Evolutionary conservation across 2,113 vertebrate species (phyloP), one percentile per base, ranked within the genome.

Genomic region (Leptodactylus fuscus): DNA sequence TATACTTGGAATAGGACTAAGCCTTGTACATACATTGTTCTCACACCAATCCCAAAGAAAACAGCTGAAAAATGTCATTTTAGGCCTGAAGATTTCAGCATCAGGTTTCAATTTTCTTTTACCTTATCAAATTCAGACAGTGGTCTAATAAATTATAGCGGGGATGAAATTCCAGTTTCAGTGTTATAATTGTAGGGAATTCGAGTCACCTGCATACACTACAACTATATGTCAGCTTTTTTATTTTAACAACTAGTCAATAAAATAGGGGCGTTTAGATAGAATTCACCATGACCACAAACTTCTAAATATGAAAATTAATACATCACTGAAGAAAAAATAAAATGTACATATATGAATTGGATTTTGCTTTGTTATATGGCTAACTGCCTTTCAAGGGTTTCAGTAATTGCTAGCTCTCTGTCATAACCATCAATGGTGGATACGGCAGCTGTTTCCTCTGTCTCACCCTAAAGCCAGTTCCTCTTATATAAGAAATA

Each of bases 21-120:
- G 24, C 44, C 58, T 78, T 85, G 29, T 67, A 44, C 65, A 71
- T 71, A 85, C 76, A 85, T 85, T 85, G 74, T 79, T 85, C 74
- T 79, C 75, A 62, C 74, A 53, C 53, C 75, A 79, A 85, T 41
- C 74, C 83, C 58, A 85, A 85, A 53, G 60, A 85, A 85, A 85
- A 79, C 44, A 85, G 75, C 32, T 41, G 49, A 80, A 85, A 80
- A 71, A 80, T 85, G 75, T 85, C 75, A 80, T 71, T 85, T 78
- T 55, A 34, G 70, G 48, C 62, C 83, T 85, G 62, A 65, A 71
- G 48, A 85, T 80, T 71, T 58, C 18, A 80, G 74, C 49, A 78
- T 85, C 48, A 51, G 83, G 62, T 78, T 85, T 80, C 74, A 85
- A 49, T 80, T 85, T 78, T 80, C 44, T 80, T n/a, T 85, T 70